A percentile compares a stretch with the other conserved stretches of the same genome.
phyloP scores from a whole-genome alignment of 2,888 invertebrate species.

The Euclidia mi region DNA sequence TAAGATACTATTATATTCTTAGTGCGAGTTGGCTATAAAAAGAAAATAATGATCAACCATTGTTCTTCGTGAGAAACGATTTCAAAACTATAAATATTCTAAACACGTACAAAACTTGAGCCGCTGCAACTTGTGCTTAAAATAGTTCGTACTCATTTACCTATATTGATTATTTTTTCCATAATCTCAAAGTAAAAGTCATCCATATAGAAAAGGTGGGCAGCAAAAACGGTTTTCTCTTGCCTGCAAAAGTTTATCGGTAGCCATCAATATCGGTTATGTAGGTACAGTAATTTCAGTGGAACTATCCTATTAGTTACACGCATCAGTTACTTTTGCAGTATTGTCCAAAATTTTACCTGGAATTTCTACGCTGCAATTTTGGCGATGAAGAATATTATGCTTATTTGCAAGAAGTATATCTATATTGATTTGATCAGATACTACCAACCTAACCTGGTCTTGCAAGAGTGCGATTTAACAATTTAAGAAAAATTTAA shows the following conservation, averaged over 20 bases:
- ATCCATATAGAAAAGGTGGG: constrained; percentile 4
- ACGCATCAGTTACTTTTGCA: constrained; percentile 7
- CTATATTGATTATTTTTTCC: constrained; percentile 22
- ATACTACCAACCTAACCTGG: too few species aligned
- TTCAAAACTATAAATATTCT: too few species aligned
- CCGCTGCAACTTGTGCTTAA: too few species aligned
- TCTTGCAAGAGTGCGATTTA: too few species aligned
- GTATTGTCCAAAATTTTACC: not conserved
- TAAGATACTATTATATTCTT: too few species aligned
- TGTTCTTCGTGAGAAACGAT: too few species aligned
- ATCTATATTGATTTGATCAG: not conserved
- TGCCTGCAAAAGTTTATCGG: constrained; percentile 12
- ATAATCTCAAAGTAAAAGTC: not conserved
- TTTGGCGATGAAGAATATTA: too few species aligned
- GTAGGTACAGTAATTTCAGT: constrained; percentile 7
- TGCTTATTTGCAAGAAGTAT: too few species aligned
- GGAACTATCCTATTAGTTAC: constrained; percentile 6
- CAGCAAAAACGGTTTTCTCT: constrained; percentile 7
- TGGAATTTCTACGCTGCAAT: not conserved
- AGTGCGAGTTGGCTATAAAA: too few species aligned
- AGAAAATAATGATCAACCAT: too few species aligned
- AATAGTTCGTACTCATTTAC: not conserved
- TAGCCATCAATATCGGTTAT: constrained; percentile 15
- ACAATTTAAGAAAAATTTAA: too few species aligned
- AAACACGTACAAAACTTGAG: too few species aligned